Conservation (phyloP, 2,888 invertebrate genomes). For the Ptilodon capucinus region DNA sequence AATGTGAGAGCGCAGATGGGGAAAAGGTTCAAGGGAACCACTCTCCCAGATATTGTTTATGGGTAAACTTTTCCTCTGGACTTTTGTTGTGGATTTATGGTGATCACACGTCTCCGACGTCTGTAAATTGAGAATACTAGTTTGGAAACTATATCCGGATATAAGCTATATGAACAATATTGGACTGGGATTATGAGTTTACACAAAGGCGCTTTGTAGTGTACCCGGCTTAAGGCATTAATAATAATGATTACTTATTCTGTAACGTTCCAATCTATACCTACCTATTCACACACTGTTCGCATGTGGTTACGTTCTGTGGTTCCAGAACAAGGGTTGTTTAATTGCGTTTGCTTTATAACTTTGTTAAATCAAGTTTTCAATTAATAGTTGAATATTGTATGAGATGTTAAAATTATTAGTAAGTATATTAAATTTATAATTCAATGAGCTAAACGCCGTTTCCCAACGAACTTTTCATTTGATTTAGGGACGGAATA, state of each 20-base stretch:
- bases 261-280: constrained; percentile 10
- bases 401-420: neutral
- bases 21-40: constrained; percentile 10
- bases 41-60: constrained; percentile 36
- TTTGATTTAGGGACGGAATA: constrained; percentile 17
- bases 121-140: constrained; percentile 26
- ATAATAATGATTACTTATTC: constrained; percentile 36
- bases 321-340: neutral
- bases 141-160: constrained; percentile 16
- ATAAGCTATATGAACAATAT: constrained; percentile 17
- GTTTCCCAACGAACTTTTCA: constrained; percentile 13
- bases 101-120: constrained; percentile 35
- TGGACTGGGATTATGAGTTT: constrained; percentile 29
- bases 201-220: constrained; percentile 39
- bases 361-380: neutral
- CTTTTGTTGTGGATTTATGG: constrained; percentile 42
- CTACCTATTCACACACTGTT: constrained; percentile 1
- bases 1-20: constrained; percentile 10
- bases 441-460: neutral
- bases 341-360: neutral
- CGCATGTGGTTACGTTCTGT: neutral
- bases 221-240: constrained; percentile 41
- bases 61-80: constrained; percentile 35
- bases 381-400: neutral
- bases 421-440: neutral